phyloP scores from a whole-genome alignment of 1,140 invertebrate species.

The Triops longicaudatus region DNA sequence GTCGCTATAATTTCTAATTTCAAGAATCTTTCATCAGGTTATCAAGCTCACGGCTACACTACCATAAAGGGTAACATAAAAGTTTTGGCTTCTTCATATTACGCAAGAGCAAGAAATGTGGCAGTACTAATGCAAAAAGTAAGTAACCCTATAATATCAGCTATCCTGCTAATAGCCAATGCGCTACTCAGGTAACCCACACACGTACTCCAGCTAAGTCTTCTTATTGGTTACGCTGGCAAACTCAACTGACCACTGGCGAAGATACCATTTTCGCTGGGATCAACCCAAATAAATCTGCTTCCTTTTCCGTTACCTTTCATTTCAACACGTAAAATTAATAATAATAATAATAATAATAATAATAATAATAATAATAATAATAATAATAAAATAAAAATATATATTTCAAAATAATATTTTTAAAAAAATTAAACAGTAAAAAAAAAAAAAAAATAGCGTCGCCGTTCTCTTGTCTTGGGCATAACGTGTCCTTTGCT shows the following conservation, averaged over 20 bases:
- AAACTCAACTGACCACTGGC: not conserved
- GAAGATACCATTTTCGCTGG: not conserved
- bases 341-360: no score
- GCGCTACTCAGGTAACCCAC: conserved; percentile 1
- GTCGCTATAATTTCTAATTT: no score
- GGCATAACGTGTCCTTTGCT: not conserved
- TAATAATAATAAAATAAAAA: no score
- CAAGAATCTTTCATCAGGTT: no score
- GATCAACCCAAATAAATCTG: not conserved
- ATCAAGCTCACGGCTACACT: not conserved
- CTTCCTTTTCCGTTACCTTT: not conserved
- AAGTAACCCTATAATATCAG: conserved; percentile 2
- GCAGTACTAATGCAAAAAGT: not conserved
- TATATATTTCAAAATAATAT: no score
- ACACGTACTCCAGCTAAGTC: not conserved
- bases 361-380: no score
- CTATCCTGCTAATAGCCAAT: not conserved
- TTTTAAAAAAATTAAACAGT: no score
- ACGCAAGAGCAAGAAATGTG: not conserved
- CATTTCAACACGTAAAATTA: not conserved
- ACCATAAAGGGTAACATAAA: not conserved
- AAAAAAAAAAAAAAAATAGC: no score
- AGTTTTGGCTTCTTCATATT: not conserved
- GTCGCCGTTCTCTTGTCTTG: not conserved
- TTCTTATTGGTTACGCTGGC: not conserved